phyloP scores from a whole-genome alignment of 2,797 vertebrate species.

The Phrynocephalus vlangalii region DNA sequence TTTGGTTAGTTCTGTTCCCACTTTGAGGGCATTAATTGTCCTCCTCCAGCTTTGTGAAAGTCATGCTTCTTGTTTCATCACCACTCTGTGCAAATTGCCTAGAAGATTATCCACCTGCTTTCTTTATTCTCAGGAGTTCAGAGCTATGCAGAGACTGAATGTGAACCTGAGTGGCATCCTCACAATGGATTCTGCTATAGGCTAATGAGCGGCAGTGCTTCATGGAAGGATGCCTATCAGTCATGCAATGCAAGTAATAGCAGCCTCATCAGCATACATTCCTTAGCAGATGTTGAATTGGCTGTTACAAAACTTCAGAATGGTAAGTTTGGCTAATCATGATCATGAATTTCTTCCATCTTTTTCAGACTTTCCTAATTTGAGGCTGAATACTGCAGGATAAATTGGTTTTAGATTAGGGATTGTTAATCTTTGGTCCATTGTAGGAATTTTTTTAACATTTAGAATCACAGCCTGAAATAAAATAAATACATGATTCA shows the following conservation, averaged over 20 bases:
- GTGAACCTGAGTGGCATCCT: slow-evolving; percentile 83
- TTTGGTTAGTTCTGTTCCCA: neutral
- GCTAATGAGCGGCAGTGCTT: slow-evolving; percentile 70
- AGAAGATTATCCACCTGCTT: slow-evolving; percentile 49
- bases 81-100: slow-evolving; percentile 41
- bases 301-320: slow-evolving; percentile 83
- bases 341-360: no score
- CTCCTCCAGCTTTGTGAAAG: neutral
- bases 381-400: neutral
- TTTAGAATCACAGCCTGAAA: neutral
- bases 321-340: slow-evolving; percentile 74
- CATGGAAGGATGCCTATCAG: slow-evolving; percentile 73
- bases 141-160: slow-evolving; percentile 82
- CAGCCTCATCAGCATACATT: slow-evolving; percentile 88
- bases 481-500: slow-evolving; percentile 7
- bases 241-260: slow-evolving; percentile 74
- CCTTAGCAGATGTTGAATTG: slow-evolving; percentile 88
- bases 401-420: neutral
- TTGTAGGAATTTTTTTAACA: neutral
- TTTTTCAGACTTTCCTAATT: neutral
- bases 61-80: neutral
- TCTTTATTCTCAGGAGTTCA: slow-evolving; percentile 77
- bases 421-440: neutral
- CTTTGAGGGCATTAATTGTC: neutral
- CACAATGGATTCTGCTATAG: slow-evolving; percentile 89